Conservation (phyloP, 2,797 vertebrate genomes). For the Carapus acus region DNA sequence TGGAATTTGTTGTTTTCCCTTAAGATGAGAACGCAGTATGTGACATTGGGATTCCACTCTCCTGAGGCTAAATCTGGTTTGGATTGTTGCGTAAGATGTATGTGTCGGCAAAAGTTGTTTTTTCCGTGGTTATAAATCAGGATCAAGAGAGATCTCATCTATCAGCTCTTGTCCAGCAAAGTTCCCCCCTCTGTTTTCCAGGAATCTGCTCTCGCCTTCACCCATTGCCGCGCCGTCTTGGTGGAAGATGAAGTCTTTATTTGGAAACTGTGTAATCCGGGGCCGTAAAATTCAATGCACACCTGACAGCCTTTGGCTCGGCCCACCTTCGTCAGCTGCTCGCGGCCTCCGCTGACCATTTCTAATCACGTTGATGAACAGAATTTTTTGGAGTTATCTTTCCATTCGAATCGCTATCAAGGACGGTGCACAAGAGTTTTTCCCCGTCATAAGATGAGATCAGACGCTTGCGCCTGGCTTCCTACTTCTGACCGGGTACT, state of each 20-base stretch:
- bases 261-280: slow-evolving; percentile 26
- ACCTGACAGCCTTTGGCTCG: slow-evolving; percentile 6
- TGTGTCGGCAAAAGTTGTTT: slow-evolving; percentile 40
- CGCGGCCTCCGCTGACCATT: not conserved
- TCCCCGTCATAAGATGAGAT: slow-evolving; percentile 36
- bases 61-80: slow-evolving; percentile 33
- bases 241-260: slow-evolving; percentile 20
- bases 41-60: slow-evolving; percentile 3
- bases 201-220: slow-evolving; percentile 33
- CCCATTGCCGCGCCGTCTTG: slow-evolving; percentile 2
- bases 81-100: slow-evolving; percentile 38
- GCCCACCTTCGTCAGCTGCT: not conserved
- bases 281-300: not conserved
- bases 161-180: slow-evolving; percentile 33
- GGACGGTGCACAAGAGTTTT: too few relatives aligned
- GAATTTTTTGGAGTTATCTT: not conserved
- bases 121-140: slow-evolving; percentile 60
- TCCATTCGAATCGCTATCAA: too few relatives aligned
- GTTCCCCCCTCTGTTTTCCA: slow-evolving; percentile 33
- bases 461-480: slow-evolving; percentile 56
- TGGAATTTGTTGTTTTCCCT: not conserved
- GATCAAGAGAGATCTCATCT: slow-evolving; percentile 48
- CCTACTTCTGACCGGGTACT: slow-evolving; percentile 65
- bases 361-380: not conserved
- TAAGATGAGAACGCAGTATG: not conserved